Conservation (phyloP, 2,113 vertebrate genomes). For the Morone chrysops region DNA sequence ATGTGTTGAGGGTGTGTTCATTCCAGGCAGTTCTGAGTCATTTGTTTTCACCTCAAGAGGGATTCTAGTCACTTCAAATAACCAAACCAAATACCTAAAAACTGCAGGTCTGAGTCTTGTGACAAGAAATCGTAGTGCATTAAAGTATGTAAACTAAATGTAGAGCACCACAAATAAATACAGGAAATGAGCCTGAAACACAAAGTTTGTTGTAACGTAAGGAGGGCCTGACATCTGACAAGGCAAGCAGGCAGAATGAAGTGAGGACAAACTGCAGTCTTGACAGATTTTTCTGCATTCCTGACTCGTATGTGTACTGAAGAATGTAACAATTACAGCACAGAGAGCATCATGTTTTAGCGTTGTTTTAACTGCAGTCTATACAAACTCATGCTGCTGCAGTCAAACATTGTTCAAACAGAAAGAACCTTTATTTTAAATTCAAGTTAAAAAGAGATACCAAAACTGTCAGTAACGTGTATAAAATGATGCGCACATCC, state of each 20-base stretch:
- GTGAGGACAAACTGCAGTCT: not conserved
- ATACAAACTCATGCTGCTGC: too few species aligned
- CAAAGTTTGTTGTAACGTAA: not conserved
- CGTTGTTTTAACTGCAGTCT: too few species aligned
- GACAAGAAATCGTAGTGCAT: not conserved
- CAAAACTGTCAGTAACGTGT: not conserved
- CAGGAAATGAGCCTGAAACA: not conserved
- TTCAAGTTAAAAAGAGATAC: not conserved
- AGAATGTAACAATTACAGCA: not conserved
- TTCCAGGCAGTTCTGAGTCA: not conserved
- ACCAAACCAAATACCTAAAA: constrained; percentile 1
- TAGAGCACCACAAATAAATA: not conserved
- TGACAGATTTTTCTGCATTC: not conserved
- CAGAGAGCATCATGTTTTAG: not conserved
- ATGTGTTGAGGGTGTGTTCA: constrained; percentile 21
- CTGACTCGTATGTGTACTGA: not conserved
- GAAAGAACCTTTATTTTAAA: not conserved
- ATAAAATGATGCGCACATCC: too few species aligned
- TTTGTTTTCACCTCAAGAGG: not conserved
- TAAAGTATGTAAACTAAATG: not conserved
- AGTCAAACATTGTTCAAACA: not conserved
- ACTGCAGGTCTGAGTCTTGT: not conserved
- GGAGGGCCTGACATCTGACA: not conserved
- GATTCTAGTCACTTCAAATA: constrained; percentile 29
- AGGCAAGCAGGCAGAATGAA: not conserved